Evolutionary conservation across 2,113 vertebrate genomes (phyloP), one percentile per base, ranked within the genome.

Genomic region (Promerops cafer): DNA sequence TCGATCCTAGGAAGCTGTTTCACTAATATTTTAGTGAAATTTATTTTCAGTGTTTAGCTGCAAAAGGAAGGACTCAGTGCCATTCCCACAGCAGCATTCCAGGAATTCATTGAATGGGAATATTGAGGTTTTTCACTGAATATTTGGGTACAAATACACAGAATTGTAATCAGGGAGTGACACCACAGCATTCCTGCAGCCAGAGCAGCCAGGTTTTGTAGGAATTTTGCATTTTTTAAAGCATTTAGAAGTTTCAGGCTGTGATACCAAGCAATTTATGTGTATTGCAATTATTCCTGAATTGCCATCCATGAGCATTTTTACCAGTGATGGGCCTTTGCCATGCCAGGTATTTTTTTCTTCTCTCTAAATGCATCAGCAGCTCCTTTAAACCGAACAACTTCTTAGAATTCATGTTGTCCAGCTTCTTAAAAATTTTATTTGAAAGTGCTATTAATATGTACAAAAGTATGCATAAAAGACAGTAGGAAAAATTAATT

Each of bases 111-210:
- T 20, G 14, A 24, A 14, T 2, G 4, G 27, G 33, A 75, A 50
- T 21, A 19, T 6, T 16, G 33, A 60, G 39, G 49, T 15, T 37
- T 59, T 47, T 63, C 45, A 13, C 7, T 42, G 57, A 19, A 26
- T 12, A 1, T 14, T 63, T 15, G 27, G 37, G 49, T 37, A 22
- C 53, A 18, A 10, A 50, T 8, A 13, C 4, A 0, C 6, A 13
- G 6, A 7, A 18, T 0, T 68, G 23, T 18, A 14, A 52, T 10
- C 4, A 16, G 13, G 8, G 17, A 6, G 24, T 30, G 30, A n/a
- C 39, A 61, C 64, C 66, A 59, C 54, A 7, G 6, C 59, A 45
- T 33, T 72, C 72, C 74, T 52, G 70, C 56, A 76, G 35, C 22
- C 22, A 17, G 10, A 20, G 40, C 47, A 54, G 63, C 9, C 35